Conservation (phyloP, 1,140 invertebrate species). For the Camponotus pennsylvanicus region DNA sequence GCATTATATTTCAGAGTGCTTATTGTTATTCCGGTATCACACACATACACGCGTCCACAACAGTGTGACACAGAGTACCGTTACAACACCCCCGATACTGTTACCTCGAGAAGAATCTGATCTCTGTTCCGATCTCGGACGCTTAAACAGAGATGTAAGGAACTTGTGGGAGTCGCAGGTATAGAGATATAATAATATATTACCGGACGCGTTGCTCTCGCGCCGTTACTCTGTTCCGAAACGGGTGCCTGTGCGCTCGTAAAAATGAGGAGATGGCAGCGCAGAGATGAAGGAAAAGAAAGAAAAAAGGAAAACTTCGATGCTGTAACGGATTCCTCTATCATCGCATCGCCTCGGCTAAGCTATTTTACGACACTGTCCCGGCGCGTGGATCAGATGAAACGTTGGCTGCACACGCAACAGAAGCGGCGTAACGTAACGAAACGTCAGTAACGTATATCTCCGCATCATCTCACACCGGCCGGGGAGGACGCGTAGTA, state of each 20-base stretch:
- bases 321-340: slow-evolving; percentile 38
- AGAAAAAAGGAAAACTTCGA: background rate
- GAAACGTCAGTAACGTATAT: background rate
- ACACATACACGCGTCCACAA: too few species aligned
- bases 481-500: background rate
- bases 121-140: slow-evolving; percentile 67
- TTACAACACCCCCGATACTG: slow-evolving; percentile 59
- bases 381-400: slow-evolving; percentile 17
- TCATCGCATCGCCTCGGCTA: slow-evolving; percentile 11
- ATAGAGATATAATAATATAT: slow-evolving; percentile 65
- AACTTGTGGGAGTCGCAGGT: slow-evolving; percentile 34
- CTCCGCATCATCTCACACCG: background rate
- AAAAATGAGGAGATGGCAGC: slow-evolving; percentile 56
- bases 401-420: background rate
- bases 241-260: slow-evolving; percentile 38
- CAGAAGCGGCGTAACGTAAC: background rate
- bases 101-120: slow-evolving; percentile 58
- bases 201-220: slow-evolving; percentile 55
- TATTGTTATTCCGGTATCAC: slow-evolving; percentile 12
- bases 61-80: slow-evolving; percentile 7
- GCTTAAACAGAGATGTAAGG: slow-evolving; percentile 69
- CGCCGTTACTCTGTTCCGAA: slow-evolving; percentile 65
- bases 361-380: slow-evolving; percentile 47
- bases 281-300: slow-evolving; percentile 44
- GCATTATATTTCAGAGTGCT: background rate